These are phyloP conservation scores for Luehdorfia chinensis DNA, from an alignment of 1,140 invertebrate species.

Conservation along the genomic window DNA sequence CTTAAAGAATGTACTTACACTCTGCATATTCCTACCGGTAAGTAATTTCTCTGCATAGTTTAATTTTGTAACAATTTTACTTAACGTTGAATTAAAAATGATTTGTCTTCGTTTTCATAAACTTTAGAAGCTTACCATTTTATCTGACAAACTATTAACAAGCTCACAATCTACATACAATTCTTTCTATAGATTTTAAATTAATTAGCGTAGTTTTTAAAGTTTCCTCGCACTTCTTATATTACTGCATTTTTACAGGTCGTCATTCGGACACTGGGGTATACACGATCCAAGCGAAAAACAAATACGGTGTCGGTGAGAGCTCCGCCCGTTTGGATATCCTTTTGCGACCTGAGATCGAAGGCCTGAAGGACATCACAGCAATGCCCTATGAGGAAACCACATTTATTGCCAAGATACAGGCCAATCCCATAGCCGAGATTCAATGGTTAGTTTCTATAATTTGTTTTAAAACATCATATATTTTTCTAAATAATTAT, in stretches of 20 bases:
- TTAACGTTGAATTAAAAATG: no score
- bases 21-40: conserved; percentile 82
- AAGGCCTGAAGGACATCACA: conserved; percentile 84
- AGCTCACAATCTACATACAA: no score
- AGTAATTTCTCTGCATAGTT: conserved; percentile 18
- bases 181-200: no score
- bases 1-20: conserved; percentile 86
- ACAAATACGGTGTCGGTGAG: conserved; percentile 86
- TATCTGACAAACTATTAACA: no score
- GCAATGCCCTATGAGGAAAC: conserved; percentile 84
- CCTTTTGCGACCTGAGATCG: conserved; percentile 85
- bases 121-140: no score
- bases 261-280: conserved; percentile 87
- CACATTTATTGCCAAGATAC: conserved; percentile 83
- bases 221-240: no score
- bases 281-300: conserved; percentile 87
- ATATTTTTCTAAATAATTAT: no score
- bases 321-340: conserved; percentile 85
- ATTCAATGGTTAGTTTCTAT: conserved; percentile 81
- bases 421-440: conserved; percentile 87
- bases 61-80: no score
- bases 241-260: no score
- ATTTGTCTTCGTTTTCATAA: no score
- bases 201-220: no score
- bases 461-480: no score